A percentile compares a stretch with the other conserved stretches of the same genome.
These are phyloP conservation scores for Danaus chrysippus DNA, from an alignment of 2,888 invertebrate genomes.

Conservation along the genomic window DNA sequence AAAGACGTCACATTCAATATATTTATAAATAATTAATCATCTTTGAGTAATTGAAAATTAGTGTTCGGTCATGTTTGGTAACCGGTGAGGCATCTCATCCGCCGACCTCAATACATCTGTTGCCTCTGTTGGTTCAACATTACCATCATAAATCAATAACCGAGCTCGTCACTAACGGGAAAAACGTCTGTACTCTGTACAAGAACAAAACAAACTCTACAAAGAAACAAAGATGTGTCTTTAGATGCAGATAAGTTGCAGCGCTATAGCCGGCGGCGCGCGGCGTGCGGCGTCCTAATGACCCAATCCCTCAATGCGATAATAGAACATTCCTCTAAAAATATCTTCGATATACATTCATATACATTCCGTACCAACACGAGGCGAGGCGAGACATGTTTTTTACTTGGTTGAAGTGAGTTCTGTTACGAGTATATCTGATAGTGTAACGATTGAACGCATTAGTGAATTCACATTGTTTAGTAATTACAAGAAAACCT, in stretches of 20 bases:
- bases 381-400: no score
- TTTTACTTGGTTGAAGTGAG: no score
- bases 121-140: no score
- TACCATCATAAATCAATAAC: no score
- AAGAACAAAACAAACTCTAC: background rate
- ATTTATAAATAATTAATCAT: constrained; percentile 2
- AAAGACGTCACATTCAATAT: background rate
- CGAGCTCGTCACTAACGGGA: no score
- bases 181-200: no score
- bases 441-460: no score
- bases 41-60: background rate
- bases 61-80: background rate
- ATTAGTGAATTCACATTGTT: background rate
- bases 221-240: background rate
- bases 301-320: constrained; percentile 8
- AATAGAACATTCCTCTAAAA: constrained; percentile 6
- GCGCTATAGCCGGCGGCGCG: constrained; percentile 7
- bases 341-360: constrained; percentile 6
- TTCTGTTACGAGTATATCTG: no score
- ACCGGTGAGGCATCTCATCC: no score
- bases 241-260: constrained; percentile 7
- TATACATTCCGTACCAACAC: background rate
- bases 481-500: background rate
- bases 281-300: constrained; percentile 4
- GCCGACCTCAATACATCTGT: no score